These are phyloP conservation scores for Metallyticus violacea DNA, from an alignment of 2,888 invertebrate species.

Conservation along the genomic window DNA sequence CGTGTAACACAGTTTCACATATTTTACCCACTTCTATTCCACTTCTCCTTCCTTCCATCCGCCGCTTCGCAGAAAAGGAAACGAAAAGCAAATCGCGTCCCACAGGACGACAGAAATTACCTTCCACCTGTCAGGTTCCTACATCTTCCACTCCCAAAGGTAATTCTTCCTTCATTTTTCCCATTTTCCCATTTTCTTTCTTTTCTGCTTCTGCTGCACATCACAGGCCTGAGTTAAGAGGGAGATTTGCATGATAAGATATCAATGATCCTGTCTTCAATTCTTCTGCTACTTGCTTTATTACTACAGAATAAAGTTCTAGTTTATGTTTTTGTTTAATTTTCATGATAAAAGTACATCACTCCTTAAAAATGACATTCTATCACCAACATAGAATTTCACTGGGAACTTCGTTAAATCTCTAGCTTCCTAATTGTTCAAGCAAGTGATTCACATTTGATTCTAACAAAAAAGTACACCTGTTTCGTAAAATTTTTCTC, in stretches of 20 bases:
- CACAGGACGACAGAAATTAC: background rate
- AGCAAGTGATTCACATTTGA: no score
- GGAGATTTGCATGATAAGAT: background rate
- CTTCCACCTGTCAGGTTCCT: background rate
- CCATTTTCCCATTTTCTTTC: background rate
- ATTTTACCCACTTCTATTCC: background rate
- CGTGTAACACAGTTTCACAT: background rate
- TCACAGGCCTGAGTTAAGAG: no score
- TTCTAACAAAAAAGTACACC: no score
- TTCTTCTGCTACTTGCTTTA: background rate
- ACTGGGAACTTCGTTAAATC: no score
- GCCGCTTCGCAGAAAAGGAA: background rate
- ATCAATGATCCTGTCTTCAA: background rate
- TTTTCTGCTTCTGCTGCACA: background rate
- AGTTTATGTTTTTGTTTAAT: no score
- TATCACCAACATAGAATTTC: no score
- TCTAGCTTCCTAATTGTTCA: no score
- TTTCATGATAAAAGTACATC: no score
- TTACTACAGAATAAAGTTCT: background rate
- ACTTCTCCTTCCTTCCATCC: background rate
- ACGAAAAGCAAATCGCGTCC: background rate
- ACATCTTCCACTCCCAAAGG: background rate
- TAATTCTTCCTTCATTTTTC: background rate
- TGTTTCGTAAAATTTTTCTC: no score
- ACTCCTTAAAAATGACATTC: no score